Percentiles rank a stretch among this genome's conserved stretches.
These are phyloP conservation scores for Rotaria macrura DNA, from an alignment of 2,888 invertebrate genomes.

Conservation along the genomic window DNA sequence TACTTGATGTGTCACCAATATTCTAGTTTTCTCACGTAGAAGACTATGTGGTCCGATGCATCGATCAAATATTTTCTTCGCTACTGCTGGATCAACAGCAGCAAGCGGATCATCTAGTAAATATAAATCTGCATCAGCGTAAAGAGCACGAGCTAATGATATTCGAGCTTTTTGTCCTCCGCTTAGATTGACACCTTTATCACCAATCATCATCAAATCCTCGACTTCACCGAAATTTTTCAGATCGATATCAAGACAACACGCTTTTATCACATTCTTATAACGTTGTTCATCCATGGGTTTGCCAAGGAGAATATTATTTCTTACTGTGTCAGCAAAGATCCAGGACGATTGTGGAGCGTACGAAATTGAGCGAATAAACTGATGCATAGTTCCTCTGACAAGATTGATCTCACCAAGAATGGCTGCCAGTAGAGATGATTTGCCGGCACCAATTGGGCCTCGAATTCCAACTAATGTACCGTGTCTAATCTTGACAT, in stretches of 20 bases:
- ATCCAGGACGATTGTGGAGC: conserved; percentile 57
- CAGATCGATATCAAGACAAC: conserved; percentile 53
- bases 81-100: too few relatives aligned
- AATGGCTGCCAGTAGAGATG: conserved; percentile 71
- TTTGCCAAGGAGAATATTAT: conserved; percentile 54
- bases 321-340: conserved; percentile 61
- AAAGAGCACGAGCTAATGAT: conserved; percentile 49
- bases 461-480: conserved; percentile 46
- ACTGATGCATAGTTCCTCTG: neutral
- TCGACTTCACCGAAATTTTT: conserved; percentile 52
- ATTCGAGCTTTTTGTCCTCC: conserved; percentile 52
- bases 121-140: too few relatives aligned
- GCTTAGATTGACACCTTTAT: conserved; percentile 53
- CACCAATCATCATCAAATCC: conserved; percentile 56
- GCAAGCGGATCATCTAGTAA: too few relatives aligned
- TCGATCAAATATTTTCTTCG: conserved; percentile 50
- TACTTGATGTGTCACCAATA: conserved; percentile 24
- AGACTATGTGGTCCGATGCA: conserved; percentile 48
- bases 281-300: conserved; percentile 42
- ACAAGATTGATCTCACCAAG: too few relatives aligned
- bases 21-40: conserved; percentile 37
- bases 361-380: conserved; percentile 42
- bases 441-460: conserved; percentile 53
- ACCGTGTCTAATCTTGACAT: neutral
- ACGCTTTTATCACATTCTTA: conserved; percentile 41